Evolutionary conservation across 2,888 invertebrate species (phyloP).

Genomic region (Meloe dianella): DNA sequence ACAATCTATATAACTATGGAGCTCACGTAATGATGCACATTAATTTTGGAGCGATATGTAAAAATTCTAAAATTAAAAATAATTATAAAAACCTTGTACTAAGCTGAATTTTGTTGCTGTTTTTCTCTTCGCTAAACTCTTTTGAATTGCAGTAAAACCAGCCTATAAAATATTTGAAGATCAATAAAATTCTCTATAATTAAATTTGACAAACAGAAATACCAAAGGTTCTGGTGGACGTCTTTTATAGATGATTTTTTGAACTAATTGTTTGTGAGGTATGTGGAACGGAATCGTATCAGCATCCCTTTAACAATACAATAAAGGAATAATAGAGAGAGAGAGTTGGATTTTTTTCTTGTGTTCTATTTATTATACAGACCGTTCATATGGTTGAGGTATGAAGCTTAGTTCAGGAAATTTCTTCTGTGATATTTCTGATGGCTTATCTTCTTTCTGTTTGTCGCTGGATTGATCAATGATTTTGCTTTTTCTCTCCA

Average conservation of each 20-base stretch:
- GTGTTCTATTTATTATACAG: neutral
- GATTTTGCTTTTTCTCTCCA: neutral
- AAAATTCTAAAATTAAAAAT: too few species aligned
- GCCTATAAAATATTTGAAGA: conserved; percentile 12
- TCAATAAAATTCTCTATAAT: neutral
- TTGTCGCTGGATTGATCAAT: neutral
- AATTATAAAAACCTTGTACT: neutral
- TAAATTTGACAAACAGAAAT: conserved; percentile 37
- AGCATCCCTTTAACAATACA: conserved; percentile 34
- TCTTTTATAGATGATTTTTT: conserved; percentile 67
- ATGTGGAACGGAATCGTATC: conserved; percentile 64
- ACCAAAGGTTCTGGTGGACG: conserved; percentile 68
- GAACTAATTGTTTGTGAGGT: conserved; percentile 65
- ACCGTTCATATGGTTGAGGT: neutral
- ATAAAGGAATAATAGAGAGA: neutral
- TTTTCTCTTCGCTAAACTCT: neutral
- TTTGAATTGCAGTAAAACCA: conserved; percentile 22
- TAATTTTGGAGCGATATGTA: too few species aligned
- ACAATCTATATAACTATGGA: too few species aligned
- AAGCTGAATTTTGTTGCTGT: neutral
- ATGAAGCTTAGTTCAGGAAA: neutral
- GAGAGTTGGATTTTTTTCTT: too few species aligned
- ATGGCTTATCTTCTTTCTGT: neutral
- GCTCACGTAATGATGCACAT: too few species aligned
- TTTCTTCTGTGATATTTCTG: neutral